Evolutionary conservation across 2,797 vertebrate genomes (phyloP).

Genomic region (Melanotaenia boesemani): DNA sequence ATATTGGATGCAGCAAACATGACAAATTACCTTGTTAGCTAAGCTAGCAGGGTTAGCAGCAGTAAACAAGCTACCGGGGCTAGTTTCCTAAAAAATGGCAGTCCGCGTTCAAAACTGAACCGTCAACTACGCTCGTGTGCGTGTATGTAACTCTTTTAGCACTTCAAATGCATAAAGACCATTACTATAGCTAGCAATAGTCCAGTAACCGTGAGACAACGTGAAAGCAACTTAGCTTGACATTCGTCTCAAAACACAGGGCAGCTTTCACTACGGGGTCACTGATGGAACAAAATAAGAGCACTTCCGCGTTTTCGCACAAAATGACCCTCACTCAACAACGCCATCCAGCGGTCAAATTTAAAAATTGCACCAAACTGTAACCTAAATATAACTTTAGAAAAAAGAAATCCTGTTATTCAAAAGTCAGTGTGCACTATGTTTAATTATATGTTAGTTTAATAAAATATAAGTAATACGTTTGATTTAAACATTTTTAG

Average conservation of each 20-base stretch:
- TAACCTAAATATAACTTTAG: neutral
- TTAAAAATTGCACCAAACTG: rapidly evolving
- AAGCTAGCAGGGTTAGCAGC: conserved; percentile 60
- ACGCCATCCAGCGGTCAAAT: conserved; percentile 43
- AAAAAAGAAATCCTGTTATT: neutral
- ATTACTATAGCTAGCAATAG: conserved; percentile 26
- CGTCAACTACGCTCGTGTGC: rapidly evolving
- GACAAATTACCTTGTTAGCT: conserved; percentile 38
- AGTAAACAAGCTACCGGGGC: conserved; percentile 51
- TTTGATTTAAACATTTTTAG: neutral
- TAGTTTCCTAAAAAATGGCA: conserved; percentile 16
- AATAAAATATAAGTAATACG: neutral
- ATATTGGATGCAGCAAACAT: neutral
- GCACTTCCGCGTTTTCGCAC: conserved; percentile 49
- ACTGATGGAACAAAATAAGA: conserved; percentile 33
- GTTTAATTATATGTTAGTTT: neutral
- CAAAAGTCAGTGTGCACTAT: no score
- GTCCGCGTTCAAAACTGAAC: neutral
- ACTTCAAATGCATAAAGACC: rapidly evolving
- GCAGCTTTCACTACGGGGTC: conserved; percentile 58
- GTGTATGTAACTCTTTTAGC: neutral
- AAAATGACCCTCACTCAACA: neutral
- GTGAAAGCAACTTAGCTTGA: neutral
- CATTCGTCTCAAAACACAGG: conserved; percentile 47
- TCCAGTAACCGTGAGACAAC: neutral